Evolutionary conservation across 2,888 invertebrate genomes (phyloP).

Genomic region (Heliconius erato): DNA sequence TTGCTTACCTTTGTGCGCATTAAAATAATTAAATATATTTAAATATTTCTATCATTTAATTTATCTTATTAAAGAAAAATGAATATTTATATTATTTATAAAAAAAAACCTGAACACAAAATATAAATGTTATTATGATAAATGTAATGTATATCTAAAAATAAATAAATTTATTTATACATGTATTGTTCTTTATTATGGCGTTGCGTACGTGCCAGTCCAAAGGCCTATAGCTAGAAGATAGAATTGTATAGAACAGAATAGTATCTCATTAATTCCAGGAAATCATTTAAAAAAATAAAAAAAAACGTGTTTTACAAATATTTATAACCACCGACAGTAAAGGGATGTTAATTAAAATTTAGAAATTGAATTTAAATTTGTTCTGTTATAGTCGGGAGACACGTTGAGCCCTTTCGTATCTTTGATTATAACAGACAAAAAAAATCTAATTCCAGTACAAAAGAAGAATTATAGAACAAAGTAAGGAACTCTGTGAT

Average conservation of each 20-base stretch:
- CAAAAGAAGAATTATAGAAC: background rate
- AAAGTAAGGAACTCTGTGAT: background rate
- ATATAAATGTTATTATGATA: background rate
- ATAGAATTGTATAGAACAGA: too few species aligned
- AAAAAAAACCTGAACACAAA: too few species aligned
- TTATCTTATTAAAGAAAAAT: background rate
- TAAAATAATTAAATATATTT: constrained; percentile 32
- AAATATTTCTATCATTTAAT: background rate
- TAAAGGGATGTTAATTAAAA: too few species aligned
- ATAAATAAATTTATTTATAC: background rate
- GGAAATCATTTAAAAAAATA: too few species aligned
- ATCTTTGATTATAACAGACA: background rate
- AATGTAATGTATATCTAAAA: background rate
- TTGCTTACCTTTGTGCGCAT: constrained; percentile 42
- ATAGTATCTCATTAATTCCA: too few species aligned
- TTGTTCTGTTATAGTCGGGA: background rate
- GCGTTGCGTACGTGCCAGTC: too few species aligned
- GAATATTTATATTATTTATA: too few species aligned
- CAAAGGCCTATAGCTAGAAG: too few species aligned
- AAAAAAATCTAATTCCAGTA: too few species aligned
- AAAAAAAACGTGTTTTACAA: too few species aligned
- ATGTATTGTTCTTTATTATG: background rate
- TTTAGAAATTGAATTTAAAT: too few species aligned
- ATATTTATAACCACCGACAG: too few species aligned
- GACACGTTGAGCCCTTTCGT: constrained; percentile 1